These are phyloP conservation scores for Trachelus tabidus DNA, from an alignment of 2,888 invertebrate species.

Conservation along the genomic window DNA sequence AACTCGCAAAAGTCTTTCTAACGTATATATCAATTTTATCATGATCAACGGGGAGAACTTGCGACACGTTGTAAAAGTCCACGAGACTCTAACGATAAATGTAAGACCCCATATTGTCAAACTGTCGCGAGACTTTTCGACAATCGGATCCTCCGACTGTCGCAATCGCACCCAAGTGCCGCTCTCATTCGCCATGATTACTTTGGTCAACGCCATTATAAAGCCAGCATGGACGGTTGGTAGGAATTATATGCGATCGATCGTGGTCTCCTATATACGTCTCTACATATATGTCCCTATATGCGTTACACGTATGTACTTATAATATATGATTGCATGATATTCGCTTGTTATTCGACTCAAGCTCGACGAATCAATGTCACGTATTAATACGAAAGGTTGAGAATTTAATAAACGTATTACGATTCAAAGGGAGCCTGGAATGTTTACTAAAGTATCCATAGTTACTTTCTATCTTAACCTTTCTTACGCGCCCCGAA, in stretches of 20 bases:
- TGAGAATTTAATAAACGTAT: neutral
- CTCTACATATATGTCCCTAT: conserved; percentile 39
- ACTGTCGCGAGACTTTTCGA: neutral
- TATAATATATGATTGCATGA: neutral
- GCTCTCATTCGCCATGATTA: neutral
- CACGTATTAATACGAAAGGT: neutral
- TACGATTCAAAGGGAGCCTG: neutral
- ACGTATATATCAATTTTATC: neutral
- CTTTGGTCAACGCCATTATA: neutral
- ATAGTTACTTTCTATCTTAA: neutral
- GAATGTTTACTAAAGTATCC: neutral
- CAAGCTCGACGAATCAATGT: neutral
- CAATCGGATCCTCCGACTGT: neutral
- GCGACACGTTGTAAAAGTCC: neutral
- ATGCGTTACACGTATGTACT: conserved; percentile 35
- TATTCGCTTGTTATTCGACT: conserved; percentile 16
- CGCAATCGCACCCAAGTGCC: neutral
- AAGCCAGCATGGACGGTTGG: neutral
- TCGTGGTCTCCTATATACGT: neutral
- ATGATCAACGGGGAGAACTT: neutral
- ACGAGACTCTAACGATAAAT: neutral
- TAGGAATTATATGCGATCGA: neutral
- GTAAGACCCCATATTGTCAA: neutral
- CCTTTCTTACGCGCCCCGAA: neutral
- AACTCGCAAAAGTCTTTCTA: neutral